Evolutionary conservation across 2,888 invertebrate genomes (phyloP), one percentile per base, ranked within the genome.

Genomic region (Pyrochroa serraticornis): DNA sequence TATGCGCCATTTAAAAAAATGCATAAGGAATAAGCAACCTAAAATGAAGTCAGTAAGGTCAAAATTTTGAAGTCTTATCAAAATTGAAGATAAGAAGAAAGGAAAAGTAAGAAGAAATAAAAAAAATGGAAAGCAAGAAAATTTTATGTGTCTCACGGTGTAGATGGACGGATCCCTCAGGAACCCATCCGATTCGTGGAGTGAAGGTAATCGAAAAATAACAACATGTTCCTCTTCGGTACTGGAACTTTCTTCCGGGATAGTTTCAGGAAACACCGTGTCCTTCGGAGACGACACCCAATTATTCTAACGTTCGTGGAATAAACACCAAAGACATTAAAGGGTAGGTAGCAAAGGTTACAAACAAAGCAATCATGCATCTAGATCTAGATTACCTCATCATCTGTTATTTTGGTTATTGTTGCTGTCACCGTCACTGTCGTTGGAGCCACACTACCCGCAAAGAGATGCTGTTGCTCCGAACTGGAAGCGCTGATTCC

Each of bases 181-280:
- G 43, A 89, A 84, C 2, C 90, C 90, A 53, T 89, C 88, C 1
- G 85, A 83, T 68, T 88, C 89, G 67, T 85, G 83, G 47, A 90
- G 84, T 0, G 92, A 89, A 1, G 93, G 93, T 33, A 93, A 80
- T 13, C 93, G 84, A 76, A 93, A 93, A 72, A 94, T 93, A 51
- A 93, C 93, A 72, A 95, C 93, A 76, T 94, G 93, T 76, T 94
- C 94, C 74, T 94, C 94, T 79, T 95, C 95, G 50, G 93, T 90
- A 70, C 93, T 94, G 2, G 94, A 94, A 73, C 92, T 93, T 78
- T 95, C 94, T 80, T 95, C 94, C 0, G 94, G 94, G 68, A 94
- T 94, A 6, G 94, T 94, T 83, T 94, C 94, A 7, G 94, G 94
- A 75, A 94, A 93, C 54, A 89, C 89, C 9, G 91, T 92, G 62